Evolutionary conservation across 2,888 invertebrate genomes (phyloP).

Genomic region (Nycteola revayana): DNA sequence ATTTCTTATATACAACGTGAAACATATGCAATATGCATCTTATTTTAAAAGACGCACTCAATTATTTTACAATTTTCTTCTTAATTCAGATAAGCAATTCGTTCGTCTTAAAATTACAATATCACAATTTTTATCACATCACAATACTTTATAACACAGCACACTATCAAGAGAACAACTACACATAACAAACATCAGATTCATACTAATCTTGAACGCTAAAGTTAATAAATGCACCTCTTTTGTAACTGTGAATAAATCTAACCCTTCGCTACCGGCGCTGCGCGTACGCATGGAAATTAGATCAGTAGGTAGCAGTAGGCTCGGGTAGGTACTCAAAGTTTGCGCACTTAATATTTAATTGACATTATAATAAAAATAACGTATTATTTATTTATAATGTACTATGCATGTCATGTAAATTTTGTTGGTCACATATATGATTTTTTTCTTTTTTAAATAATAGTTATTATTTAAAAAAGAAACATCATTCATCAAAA

Average conservation of each 20-base stretch:
- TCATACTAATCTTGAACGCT: conserved; percentile 67
- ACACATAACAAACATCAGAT: conserved; percentile 63
- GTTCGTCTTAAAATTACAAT: not conserved
- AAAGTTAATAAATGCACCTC: conserved; percentile 74
- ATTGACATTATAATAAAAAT: no score
- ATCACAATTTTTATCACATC: conserved; percentile 1
- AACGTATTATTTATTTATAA: no score
- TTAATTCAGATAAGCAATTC: no score
- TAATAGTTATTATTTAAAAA: no score
- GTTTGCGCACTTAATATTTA: conserved; percentile 21
- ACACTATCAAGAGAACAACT: conserved; percentile 41
- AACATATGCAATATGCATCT: no score
- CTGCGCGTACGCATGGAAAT: conserved; percentile 78
- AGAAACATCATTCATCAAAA: no score
- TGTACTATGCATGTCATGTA: no score
- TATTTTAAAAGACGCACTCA: no score
- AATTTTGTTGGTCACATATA: no score
- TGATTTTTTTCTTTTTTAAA: no score
- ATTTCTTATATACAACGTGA: no score
- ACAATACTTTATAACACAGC: conserved; percentile 4
- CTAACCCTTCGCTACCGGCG: conserved; percentile 71
- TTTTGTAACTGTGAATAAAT: conserved; percentile 73
- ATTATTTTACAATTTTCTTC: no score
- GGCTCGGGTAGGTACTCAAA: conserved; percentile 55
- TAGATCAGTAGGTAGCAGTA: conserved; percentile 78